Evolutionary conservation across 2,113 vertebrate species (phyloP).

Genomic region (Sinocyclocheilus rhinocerous): DNA sequence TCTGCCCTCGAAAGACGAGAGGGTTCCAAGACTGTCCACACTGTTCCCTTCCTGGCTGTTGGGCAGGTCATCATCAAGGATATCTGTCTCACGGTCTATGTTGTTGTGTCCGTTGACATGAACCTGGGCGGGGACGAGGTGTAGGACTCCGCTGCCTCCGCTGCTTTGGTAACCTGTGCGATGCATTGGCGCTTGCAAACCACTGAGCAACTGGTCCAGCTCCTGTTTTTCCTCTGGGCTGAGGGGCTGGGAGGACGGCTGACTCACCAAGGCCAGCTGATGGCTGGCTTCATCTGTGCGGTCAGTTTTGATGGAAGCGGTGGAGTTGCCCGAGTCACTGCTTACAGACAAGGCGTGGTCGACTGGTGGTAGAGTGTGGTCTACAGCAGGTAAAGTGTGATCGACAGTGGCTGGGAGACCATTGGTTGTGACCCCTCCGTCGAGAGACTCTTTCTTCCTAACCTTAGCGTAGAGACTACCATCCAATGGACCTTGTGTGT

Average conservation of each 20-base stretch:
- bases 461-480: conserved; percentile 98
- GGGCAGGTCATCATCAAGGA: conserved; percentile 94
- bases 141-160: conserved; percentile 70
- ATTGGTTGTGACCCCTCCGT: conserved; percentile 74
- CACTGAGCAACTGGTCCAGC: conserved; percentile 91
- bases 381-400: conserved; percentile 52
- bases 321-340: conserved; percentile 97
- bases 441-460: conserved; percentile 93
- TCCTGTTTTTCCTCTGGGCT: conserved; percentile 92
- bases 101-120: conserved; percentile 87
- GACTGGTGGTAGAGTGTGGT: conserved; percentile 73
- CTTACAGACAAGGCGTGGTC: conserved; percentile 96
- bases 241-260: conserved; percentile 73
- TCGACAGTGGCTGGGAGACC: conserved; percentile 74
- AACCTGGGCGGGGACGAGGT: conserved; percentile 91
- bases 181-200: conserved; percentile 85
- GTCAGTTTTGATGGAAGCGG: conserved; percentile 95
- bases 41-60: conserved; percentile 90
- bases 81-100: conserved; percentile 92
- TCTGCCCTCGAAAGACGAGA: conserved; percentile 89
- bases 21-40: conserved; percentile 89
- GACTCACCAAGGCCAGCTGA: conserved; percentile 67
- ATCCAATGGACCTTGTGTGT: conserved; percentile 94
- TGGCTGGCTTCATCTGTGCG: conserved; percentile 85
- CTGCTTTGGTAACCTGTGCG: conserved; percentile 72